These are phyloP conservation scores for Penaeus monodon DNA, from an alignment of 2,888 invertebrate species.

Conservation along the genomic window DNA sequence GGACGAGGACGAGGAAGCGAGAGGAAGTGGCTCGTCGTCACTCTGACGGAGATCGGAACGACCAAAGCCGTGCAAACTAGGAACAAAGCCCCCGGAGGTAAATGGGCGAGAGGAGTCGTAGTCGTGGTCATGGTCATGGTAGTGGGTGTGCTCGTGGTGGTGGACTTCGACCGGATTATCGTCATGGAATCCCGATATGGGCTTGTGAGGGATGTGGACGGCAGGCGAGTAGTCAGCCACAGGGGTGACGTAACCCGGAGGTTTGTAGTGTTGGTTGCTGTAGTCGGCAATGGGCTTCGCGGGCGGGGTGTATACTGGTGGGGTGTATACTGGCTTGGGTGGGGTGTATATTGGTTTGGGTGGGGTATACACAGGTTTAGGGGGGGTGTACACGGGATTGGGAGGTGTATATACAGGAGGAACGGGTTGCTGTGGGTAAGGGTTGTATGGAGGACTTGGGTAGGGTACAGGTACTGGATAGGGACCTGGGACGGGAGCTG, in stretches of 20 bases:
- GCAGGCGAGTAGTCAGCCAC: neutral
- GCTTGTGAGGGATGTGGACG: neutral
- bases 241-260: neutral
- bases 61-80: constrained; percentile 1
- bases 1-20: constrained; percentile 2
- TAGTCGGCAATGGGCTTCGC: constrained; percentile 1
- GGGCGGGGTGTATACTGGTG: neutral
- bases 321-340: neutral
- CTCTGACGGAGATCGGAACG: neutral
- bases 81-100: constrained; percentile 23
- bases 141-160: constrained; percentile 55
- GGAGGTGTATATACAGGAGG: constrained; percentile 22
- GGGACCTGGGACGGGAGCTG: neutral
- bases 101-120: neutral
- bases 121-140: constrained; percentile 26
- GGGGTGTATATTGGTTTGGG: neutral
- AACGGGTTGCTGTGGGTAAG: constrained; percentile 8
- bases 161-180: constrained; percentile 25
- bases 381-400: constrained; percentile 25
- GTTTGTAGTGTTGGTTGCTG: constrained; percentile 7
- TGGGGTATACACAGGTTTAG: neutral
- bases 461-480: constrained; percentile 5
- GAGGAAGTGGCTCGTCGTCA: neutral
- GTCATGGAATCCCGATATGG: neutral
- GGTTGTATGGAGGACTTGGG: neutral